Percentiles rank a stretch among this genome's conserved stretches.
Conservation (phyloP, 1,140 invertebrate genomes). For the Drosophila nigrodunni region DNA sequence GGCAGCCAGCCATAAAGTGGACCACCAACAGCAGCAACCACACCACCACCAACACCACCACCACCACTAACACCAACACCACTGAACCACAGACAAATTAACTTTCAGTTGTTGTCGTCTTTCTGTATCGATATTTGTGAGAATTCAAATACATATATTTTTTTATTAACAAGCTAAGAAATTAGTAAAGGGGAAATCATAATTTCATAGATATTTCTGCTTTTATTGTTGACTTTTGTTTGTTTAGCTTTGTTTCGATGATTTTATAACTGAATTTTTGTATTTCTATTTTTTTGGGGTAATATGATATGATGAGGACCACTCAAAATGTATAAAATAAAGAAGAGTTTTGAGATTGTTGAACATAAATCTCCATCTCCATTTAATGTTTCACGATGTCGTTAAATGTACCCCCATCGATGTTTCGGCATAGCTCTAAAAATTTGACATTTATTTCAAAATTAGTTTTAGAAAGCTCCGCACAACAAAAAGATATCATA, state of each 20-base stretch:
- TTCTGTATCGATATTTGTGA: slow-evolving; percentile 56
- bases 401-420: slow-evolving; percentile 74
- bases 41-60: slow-evolving; percentile 28
- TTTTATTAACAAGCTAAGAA: slow-evolving; percentile 77
- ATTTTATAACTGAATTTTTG: slow-evolving; percentile 36
- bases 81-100: slow-evolving; percentile 45
- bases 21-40: slow-evolving; percentile 72
- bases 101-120: slow-evolving; percentile 43
- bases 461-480: slow-evolving; percentile 72
- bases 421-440: slow-evolving; percentile 40
- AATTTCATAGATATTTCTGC: slow-evolving; percentile 71
- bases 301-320: slow-evolving; percentile 40
- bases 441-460: slow-evolving; percentile 78
- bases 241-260: slow-evolving; percentile 21
- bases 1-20: slow-evolving; percentile 75
- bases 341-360: slow-evolving; percentile 36
- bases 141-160: slow-evolving; percentile 56
- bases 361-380: slow-evolving; percentile 48
- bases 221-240: slow-evolving; percentile 64
- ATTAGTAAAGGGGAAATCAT: slow-evolving; percentile 75
- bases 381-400: slow-evolving; percentile 52
- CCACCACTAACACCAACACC: slow-evolving; percentile 19
- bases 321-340: slow-evolving; percentile 35
- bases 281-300: background rate
- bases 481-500: slow-evolving; percentile 71